Evolutionary conservation across 2,888 invertebrate species (phyloP), one percentile per base, ranked within the genome.

Genomic region (Steinernema carpocapsae): DNA sequence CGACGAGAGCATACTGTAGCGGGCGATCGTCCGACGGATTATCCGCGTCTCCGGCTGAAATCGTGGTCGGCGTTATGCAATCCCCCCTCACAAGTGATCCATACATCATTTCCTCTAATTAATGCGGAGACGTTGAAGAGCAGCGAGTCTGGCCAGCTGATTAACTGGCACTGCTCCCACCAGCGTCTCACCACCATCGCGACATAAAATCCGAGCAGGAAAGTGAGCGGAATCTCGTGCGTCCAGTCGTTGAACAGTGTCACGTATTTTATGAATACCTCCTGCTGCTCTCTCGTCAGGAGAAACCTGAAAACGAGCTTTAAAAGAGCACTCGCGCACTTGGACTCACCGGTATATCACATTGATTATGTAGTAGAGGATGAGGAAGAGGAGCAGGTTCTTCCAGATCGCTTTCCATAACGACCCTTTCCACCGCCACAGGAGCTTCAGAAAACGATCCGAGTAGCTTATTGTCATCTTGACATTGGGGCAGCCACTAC

Each of bases 1-100:
- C 29, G 72, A 74, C 19, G 45, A 42, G n/a, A 26, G 51, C 22
- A 74, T 74, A 75, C 48, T 22, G 56, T 74, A 32, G 12, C 89
- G 84, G 59, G 89, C 88, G 26, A 89, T 87, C 0, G 88, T 88
- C 37, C 89, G 83, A 1, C 89, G 81, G 75, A 88, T 86, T 59
- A 89, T 87, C 29, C 88, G 83, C 73, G 77, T 87, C 51, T 83
- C 84, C 0, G 78, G 74, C 83, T 83, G 78, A 48, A 82, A 79
- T 29, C 24, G n/a, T 26, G 71, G 46, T 3, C 42, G n/a, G n/a
- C 52, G 19, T 52, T 52, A 52, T 7, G 7, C 12, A 43, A 12
- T 43, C 6, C 4, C 26, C 22, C 10, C 56, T 26, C 26, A 2
- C 56, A 6, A 56, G 6, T 70, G 17, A 51, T 29, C 73, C 81